A percentile compares a stretch with the other conserved stretches of the same genome.
Evolutionary conservation across 2,888 invertebrate genomes (phyloP).

Genomic region (Pemphredon lugubris): DNA sequence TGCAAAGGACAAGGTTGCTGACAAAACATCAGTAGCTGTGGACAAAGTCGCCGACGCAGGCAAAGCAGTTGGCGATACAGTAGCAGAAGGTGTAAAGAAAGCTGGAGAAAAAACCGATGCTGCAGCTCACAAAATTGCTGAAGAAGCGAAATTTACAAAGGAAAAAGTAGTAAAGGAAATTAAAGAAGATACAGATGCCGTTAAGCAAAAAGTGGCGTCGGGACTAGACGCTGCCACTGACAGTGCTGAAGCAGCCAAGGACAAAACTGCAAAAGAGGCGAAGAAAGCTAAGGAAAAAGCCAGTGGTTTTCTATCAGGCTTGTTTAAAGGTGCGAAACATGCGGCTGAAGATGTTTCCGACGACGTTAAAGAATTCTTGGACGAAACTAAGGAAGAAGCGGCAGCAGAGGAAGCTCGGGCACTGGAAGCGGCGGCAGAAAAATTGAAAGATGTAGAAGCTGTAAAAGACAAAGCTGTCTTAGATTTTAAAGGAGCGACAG

Average conservation of each 20-base stretch:
- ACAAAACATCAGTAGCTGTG: slow-evolving; percentile 22
- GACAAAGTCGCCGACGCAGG: slow-evolving; percentile 24
- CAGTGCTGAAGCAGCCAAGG: slow-evolving; percentile 68
- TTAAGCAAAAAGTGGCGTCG: slow-evolving; percentile 17
- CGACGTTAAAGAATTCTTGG: slow-evolving; percentile 80
- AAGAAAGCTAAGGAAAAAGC: slow-evolving; percentile 69
- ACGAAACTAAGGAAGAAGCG: slow-evolving; percentile 41
- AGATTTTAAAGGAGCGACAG: slow-evolving; percentile 47
- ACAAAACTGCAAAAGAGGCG: slow-evolving; percentile 56
- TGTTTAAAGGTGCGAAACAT: slow-evolving; percentile 65
- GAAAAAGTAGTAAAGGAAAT: slow-evolving; percentile 80
- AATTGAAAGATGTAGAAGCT: slow-evolving; percentile 13
- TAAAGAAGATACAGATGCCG: slow-evolving; percentile 54
- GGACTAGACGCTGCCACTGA: slow-evolving; percentile 31
- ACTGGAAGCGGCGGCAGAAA: slow-evolving; percentile 8
- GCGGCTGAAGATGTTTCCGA: slow-evolving; percentile 57
- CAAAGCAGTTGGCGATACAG: slow-evolving; percentile 76
- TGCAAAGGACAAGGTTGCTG: slow-evolving; percentile 21
- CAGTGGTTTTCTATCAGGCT: slow-evolving; percentile 63
- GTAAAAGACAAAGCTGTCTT: slow-evolving; percentile 18
- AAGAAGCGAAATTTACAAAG: slow-evolving; percentile 78
- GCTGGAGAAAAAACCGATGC: background rate
- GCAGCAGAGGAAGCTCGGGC: slow-evolving; percentile 48
- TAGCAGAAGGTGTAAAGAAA: slow-evolving; percentile 69
- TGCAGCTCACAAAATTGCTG: slow-evolving; percentile 77